These are phyloP conservation scores for Aspidapion aeneum DNA, from an alignment of 2,888 invertebrate species.

Conservation along the genomic window DNA sequence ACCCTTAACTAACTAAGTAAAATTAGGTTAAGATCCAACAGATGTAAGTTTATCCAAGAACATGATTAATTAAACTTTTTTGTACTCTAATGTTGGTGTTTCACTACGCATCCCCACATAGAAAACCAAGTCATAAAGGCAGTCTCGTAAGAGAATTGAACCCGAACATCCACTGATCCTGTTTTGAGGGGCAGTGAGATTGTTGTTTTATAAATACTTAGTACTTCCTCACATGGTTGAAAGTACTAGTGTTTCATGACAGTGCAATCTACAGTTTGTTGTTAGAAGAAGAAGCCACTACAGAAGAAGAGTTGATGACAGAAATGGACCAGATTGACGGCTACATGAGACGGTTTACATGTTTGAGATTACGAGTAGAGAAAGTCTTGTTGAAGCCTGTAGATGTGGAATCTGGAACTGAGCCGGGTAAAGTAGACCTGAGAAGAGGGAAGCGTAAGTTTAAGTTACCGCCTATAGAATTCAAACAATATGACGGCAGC, in stretches of 20 bases:
- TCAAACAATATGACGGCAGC: constrained; percentile 25
- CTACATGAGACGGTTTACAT: not conserved
- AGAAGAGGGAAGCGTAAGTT: constrained; percentile 9
- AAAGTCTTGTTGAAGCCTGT: constrained; percentile 8
- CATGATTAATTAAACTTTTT: too few species aligned
- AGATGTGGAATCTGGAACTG: too few species aligned
- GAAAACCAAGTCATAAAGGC: too few species aligned
- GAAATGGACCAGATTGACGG: not conserved
- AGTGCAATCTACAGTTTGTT: not conserved
- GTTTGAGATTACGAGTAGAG: constrained; percentile 16
- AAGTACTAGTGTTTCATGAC: not conserved
- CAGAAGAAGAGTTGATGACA: not conserved
- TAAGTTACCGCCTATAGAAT: constrained; percentile 25
- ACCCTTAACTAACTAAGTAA: too few species aligned
- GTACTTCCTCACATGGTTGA: too few species aligned
- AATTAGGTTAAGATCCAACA: too few species aligned
- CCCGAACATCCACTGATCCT: too few species aligned
- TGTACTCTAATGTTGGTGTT: too few species aligned
- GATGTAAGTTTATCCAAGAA: too few species aligned
- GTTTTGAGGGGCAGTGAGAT: too few species aligned
- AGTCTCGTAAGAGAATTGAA: not conserved
- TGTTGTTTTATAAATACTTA: too few species aligned
- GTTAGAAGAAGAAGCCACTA: not conserved
- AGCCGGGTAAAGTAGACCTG: not conserved
- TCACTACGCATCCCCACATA: too few species aligned